These are phyloP conservation scores for Gallirallus australis DNA, from an alignment of 2,797 vertebrate species.

Conservation along the genomic window DNA sequence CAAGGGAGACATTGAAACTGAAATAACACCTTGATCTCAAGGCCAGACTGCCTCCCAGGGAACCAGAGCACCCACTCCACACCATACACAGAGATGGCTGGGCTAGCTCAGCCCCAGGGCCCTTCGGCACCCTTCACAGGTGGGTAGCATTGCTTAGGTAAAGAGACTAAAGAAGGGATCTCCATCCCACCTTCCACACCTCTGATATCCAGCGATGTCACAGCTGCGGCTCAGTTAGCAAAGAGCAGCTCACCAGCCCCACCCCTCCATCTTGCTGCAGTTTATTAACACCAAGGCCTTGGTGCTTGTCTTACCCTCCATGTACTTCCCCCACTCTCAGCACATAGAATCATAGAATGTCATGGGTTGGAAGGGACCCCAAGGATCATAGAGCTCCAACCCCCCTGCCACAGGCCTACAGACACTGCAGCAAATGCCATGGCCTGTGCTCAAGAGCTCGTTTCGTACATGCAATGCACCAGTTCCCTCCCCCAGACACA, in stretches of 20 bases:
- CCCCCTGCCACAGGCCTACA: neutral
- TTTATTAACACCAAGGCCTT: neutral
- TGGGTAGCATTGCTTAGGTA: neutral
- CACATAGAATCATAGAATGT: neutral
- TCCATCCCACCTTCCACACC: neutral
- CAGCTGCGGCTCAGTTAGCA: neutral
- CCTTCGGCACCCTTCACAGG: accelerated
- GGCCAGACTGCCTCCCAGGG: neutral
- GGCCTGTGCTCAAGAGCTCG: neutral
- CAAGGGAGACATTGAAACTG: neutral
- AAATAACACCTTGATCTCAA: neutral
- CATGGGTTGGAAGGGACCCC: too few species aligned
- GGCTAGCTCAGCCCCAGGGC: neutral
- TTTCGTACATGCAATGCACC: neutral
- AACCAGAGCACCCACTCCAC: neutral
- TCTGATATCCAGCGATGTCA: neutral
- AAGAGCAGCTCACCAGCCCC: neutral
- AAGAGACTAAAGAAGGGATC: neutral
- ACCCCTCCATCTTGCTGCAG: neutral
- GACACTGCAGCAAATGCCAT: neutral
- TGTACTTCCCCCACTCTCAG: neutral
- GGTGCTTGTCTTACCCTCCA: neutral
- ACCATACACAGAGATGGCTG: neutral
- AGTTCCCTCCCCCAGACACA: neutral
- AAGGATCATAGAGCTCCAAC: too few species aligned